These are phyloP conservation scores for Coleophora deauratella DNA, from an alignment of 2,888 invertebrate species.

Conservation along the genomic window DNA sequence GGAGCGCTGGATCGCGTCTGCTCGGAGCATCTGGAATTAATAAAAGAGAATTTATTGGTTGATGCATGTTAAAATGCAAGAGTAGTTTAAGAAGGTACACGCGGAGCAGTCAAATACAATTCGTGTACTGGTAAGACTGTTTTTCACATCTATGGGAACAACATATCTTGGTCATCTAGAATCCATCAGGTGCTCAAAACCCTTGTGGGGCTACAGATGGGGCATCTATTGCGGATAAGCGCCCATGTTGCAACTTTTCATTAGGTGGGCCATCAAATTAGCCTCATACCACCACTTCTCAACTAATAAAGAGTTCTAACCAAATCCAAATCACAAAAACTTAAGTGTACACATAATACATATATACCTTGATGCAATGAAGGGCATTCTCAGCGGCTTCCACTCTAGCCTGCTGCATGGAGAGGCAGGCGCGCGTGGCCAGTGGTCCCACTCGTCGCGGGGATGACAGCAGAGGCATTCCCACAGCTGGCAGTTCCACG, in stretches of 20 bases:
- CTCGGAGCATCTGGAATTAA: conserved; percentile 35
- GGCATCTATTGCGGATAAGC: no score
- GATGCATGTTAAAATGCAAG: neutral
- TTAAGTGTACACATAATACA: no score
- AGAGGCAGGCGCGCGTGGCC: conserved; percentile 32
- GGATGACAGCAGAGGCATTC: conserved; percentile 32
- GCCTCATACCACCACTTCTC: no score
- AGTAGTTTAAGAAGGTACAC: neutral
- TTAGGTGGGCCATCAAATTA: no score
- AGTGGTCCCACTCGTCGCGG: conserved; percentile 45
- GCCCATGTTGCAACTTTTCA: no score
- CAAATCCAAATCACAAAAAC: no score
- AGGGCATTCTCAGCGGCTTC: conserved; percentile 52
- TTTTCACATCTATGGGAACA: neutral
- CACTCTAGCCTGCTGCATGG: conserved; percentile 42
- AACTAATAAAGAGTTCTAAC: no score
- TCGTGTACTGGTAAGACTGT: neutral
- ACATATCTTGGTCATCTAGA: neutral
- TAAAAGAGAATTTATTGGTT: neutral
- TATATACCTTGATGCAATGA: conserved; percentile 41
- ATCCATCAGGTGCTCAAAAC: neutral
- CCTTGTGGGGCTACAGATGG: neutral
- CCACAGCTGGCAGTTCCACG: conserved; percentile 50
- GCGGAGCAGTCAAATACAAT: no score
- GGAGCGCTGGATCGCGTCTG: conserved; percentile 35